A percentile compares a stretch with the other conserved stretches of the same genome.
Conservation (phyloP, 92 coral and sea anemone species). For the Siderastrea siderea region DNA sequence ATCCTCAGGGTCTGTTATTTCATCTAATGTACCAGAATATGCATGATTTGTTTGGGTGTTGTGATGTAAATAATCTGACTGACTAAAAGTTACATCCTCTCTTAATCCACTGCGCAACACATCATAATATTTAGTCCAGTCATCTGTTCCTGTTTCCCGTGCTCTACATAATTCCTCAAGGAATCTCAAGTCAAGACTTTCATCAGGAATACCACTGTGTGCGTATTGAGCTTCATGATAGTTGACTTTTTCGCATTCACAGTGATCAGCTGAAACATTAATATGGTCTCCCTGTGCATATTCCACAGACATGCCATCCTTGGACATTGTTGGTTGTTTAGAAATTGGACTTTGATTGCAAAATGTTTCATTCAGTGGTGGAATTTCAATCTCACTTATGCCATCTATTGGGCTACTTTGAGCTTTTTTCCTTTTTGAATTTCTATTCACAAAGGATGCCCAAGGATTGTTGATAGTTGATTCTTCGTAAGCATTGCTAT, state of each 20-base stretch:
- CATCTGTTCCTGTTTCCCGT: constrained; percentile 70
- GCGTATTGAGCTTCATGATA: background rate
- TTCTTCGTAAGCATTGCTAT: background rate
- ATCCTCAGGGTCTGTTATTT: background rate
- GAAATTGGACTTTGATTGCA: background rate
- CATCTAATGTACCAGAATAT: constrained; percentile 4
- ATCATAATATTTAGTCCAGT: constrained; percentile 82
- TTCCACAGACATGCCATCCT: background rate
- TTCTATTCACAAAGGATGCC: constrained; percentile 25
- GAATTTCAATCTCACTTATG: constrained; percentile 64
- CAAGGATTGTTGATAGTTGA: constrained; percentile 32
- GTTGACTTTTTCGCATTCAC: background rate
- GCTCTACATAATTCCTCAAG: constrained; percentile 72
- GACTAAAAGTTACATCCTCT: constrained; percentile 19
- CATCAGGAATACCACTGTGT: background rate
- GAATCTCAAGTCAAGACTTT: constrained; percentile 66
- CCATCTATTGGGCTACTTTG: constrained; percentile 54
- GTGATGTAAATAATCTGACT: constrained; percentile 14
- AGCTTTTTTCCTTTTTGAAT: constrained; percentile 4
- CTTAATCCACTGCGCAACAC: constrained; percentile 31
- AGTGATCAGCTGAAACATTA: background rate
- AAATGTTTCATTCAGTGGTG: background rate
- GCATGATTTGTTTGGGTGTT: background rate
- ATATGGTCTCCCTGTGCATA: constrained; percentile 4
- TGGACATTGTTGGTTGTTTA: background rate